These are phyloP conservation scores for Emydura subglobosa DNA, from an alignment of 2,113 vertebrate species.

Conservation along the genomic window DNA sequence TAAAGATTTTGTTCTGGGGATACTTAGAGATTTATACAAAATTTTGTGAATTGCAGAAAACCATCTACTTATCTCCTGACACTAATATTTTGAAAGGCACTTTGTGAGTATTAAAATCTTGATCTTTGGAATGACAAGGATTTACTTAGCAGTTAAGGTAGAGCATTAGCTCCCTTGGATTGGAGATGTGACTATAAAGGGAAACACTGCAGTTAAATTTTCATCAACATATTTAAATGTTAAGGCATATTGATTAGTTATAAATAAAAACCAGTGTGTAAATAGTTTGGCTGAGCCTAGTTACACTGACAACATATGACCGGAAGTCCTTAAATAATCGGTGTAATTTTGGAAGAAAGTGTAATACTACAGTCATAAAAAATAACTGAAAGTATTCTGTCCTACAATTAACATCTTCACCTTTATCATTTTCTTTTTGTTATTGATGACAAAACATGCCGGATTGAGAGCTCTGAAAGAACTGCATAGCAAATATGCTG, in stretches of 20 bases:
- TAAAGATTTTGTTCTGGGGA: constrained; percentile 12
- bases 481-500: neutral
- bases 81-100: constrained; percentile 48
- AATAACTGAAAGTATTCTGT: neutral
- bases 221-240: neutral
- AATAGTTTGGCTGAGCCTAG: neutral
- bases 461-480: neutral
- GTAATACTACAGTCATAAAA: neutral
- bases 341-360: neutral
- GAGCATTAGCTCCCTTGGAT: neutral
- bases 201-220: neutral
- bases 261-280: constrained; percentile 8
- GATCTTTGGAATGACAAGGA: constrained; percentile 23
- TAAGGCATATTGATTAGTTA: neutral
- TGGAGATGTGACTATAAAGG: neutral
- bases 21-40: neutral
- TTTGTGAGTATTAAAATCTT: constrained; percentile 15
- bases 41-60: neutral
- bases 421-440: neutral
- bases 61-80: neutral
- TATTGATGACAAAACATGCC: neutral
- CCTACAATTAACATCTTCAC: neutral
- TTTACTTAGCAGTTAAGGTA: constrained; percentile 22
- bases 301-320: neutral
- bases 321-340: constrained; percentile 18